A percentile compares a stretch with the other conserved stretches of the same genome.
These are phyloP conservation scores for Siniperca knerii DNA, from an alignment of 2,113 vertebrate genomes.

Conservation along the genomic window DNA sequence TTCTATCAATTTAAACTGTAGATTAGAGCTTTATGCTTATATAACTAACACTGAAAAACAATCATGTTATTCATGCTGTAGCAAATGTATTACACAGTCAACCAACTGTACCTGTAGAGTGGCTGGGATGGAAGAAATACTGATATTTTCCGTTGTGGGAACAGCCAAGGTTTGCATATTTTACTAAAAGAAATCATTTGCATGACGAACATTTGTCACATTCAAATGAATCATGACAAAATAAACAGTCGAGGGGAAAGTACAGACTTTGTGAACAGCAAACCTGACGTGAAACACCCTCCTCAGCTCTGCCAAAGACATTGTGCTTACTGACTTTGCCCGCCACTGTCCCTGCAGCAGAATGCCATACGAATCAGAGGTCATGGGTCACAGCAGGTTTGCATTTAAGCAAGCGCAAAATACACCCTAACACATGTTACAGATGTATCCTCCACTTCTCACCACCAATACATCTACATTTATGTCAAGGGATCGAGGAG, in stretches of 20 bases:
- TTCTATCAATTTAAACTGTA: not conserved
- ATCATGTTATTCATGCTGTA: not conserved
- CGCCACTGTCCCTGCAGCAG: constrained; percentile 36
- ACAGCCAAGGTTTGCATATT: constrained; percentile 26
- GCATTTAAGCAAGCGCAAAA: constrained; percentile 67
- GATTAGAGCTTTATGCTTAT: constrained; percentile 12
- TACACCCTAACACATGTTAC: constrained; percentile 59
- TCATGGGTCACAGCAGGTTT: constrained; percentile 80
- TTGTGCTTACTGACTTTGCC: constrained; percentile 22
- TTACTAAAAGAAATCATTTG: not conserved
- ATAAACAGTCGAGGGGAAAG: constrained; percentile 52
- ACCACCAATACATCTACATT: constrained; percentile 56
- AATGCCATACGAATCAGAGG: constrained; percentile 58
- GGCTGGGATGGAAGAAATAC: not conserved
- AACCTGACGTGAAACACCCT: not conserved
- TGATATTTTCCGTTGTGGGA: constrained; percentile 29
- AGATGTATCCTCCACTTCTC: constrained; percentile 68
- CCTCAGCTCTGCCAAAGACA: constrained; percentile 23
- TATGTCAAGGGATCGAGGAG: constrained; percentile 25
- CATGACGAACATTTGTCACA: constrained; percentile 27
- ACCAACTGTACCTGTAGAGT: constrained; percentile 10
- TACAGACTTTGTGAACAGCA: constrained; percentile 2
- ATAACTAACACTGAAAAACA: not conserved
- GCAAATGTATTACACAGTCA: constrained; percentile 20
- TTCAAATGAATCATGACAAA: constrained; percentile 63